Evolutionary conservation across 2,888 invertebrate genomes (phyloP).

Genomic region (Allolobophora icterica): DNA sequence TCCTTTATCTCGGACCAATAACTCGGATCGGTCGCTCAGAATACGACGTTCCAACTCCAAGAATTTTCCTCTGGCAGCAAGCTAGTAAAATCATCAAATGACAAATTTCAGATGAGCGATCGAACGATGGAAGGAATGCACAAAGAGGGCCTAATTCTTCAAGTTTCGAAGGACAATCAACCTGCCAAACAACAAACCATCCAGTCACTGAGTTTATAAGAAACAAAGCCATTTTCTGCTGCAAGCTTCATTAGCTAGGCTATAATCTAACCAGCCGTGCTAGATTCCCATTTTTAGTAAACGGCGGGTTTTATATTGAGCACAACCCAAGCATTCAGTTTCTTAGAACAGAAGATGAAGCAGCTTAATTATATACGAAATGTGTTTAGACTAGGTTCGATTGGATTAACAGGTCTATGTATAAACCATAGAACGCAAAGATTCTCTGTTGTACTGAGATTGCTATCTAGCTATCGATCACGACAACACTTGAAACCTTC

Average conservation of each 20-base stretch:
- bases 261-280: background rate
- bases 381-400: background rate
- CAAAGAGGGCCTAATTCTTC: background rate
- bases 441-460: background rate
- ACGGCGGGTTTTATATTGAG: background rate
- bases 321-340: background rate
- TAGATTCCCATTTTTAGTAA: background rate
- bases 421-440: background rate
- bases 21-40: conserved; percentile 75
- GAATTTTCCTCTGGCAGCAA: conserved; percentile 82
- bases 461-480: background rate
- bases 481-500: background rate
- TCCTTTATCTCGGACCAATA: conserved; percentile 76
- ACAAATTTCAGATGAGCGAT: background rate
- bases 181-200: background rate
- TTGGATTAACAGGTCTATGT: background rate
- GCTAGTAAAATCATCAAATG: conserved; percentile 68
- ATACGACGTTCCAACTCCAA: conserved; percentile 81
- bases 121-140: background rate
- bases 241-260: background rate
- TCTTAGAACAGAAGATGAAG: background rate
- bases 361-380: background rate
- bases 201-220: background rate
- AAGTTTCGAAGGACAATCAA: background rate
- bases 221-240: background rate